phyloP scores from a whole-genome alignment of 53 echinoderm and acorn worm genomes.

The Pentamera pediparva region DNA sequence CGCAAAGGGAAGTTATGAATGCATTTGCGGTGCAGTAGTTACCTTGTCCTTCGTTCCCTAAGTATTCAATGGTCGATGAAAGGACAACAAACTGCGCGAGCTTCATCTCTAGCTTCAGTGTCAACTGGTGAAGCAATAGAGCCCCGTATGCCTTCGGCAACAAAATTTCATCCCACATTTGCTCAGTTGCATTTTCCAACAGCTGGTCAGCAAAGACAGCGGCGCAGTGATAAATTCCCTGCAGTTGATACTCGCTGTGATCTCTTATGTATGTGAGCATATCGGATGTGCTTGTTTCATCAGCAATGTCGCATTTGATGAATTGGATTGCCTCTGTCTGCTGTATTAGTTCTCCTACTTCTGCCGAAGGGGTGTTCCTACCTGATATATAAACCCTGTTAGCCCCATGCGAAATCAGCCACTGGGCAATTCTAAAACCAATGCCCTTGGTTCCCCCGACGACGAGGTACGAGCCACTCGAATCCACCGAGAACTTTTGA shows the following conservation, averaged over 20 bases:
- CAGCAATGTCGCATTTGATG: conserved; percentile 41
- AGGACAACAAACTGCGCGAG: neutral
- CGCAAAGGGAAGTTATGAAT: conserved; percentile 41
- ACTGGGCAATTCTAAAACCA: conserved; percentile 46
- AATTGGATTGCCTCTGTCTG: conserved; percentile 21
- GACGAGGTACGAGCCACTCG: conserved; percentile 49
- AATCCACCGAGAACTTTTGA: neutral
- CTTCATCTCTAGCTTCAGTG: conserved; percentile 34
- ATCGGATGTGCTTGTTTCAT: conserved; percentile 11
- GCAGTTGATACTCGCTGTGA: neutral
- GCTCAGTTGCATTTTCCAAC: conserved; percentile 26
- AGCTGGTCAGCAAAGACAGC: conserved; percentile 45
- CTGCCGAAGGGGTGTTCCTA: conserved; percentile 14
- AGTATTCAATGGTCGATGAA: neutral
- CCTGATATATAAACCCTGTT: conserved; percentile 36
- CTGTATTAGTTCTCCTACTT: conserved; percentile 1
- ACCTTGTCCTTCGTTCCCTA: conserved; percentile 31
- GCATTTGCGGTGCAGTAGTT: conserved; percentile 40
- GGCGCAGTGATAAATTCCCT: conserved; percentile 62
- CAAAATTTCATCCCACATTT: conserved; percentile 51
- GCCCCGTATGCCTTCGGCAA: conserved; percentile 66
- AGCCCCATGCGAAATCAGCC: conserved; percentile 52
- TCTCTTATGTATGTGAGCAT: conserved; percentile 11
- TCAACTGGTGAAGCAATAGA: conserved; percentile 55
- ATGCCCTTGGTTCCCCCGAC: conserved; percentile 66